Evolutionary conservation across 53 echinoderm and acorn worm genomes (phyloP), one percentile per base, ranked within the genome.

Genomic region (Paracentrotus lividus): DNA sequence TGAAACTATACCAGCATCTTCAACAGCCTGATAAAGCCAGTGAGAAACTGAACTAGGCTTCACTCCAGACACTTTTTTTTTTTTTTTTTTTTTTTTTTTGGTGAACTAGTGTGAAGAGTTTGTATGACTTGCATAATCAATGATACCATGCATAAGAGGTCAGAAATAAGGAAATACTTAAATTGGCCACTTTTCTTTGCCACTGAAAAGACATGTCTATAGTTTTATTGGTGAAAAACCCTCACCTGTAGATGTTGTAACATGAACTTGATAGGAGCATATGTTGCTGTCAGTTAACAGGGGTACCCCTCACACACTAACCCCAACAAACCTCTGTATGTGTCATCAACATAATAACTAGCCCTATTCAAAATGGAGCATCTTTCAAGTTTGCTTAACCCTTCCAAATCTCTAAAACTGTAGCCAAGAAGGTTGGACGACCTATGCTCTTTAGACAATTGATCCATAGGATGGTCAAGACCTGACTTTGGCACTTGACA

Each of bases 241-340:
- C 53, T 7, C 61, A 3, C 69, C 38, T 4, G 38, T 4, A 69
- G 26, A 78, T 47, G 78, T 45, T 78, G 78, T 78, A 78, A 47
- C n/a, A 7, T 78, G 78, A 78, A 78, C 78, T 78, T 78, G 78
- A 78, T 78, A 42, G 44, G 47, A 44, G 43, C 78, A 78, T 20
- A n/a, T 78, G 78, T 26, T 45, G 78, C 78, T 47, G 10, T 78
- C 78, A 24, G 40, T 78, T 47, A 78, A 8, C 78, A 47, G 23
- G 24, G 78, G 24, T 8, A 78, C 78, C 78, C 13, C 47, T 78
- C 78, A 33, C 78, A 78, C n/a, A n/a, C 8, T 78, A 78, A 78
- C 78, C 78, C 78, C 68, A 26, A 7, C 8, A 24, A 47, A 45
- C 47, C 78, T 78, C 47, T n/a, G 78, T 2, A 15, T 44, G n/a